Evolutionary conservation across 2,888 invertebrate species (phyloP), one percentile per base, ranked within the genome.

Genomic region (Keiferia lycopersicella): DNA sequence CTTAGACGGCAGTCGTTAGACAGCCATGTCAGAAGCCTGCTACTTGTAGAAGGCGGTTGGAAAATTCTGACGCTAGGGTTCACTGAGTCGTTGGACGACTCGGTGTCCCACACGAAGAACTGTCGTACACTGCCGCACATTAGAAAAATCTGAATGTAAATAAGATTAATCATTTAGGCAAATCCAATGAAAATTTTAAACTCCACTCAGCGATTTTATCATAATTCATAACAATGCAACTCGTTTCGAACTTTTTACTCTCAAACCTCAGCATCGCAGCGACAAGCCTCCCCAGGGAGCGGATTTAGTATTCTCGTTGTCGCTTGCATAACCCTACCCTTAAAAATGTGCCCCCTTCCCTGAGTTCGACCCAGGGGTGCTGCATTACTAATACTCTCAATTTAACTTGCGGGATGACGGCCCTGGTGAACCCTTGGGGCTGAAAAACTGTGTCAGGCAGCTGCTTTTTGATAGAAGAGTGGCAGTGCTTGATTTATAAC

Each of bases 371-470:
- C 64, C 64, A 60, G 67, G 65, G 53, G 61, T 66, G 1, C 58
- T 71, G 70, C 68, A 71, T 71, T 70, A 68, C 62, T 70, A 63
- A 71, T 67, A 48, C 63, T 66, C 65, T 65, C 70, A 72, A 72
- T 72, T 70, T 70, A 72, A 71, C 69, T 71, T 71, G 65, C 45
- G 65, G 61, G 66, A 69, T 70, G 69, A 67, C 58, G 64, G 63
- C 48, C 64, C n/a, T 45, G 26, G 45, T 3, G 11, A 60, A n/a
- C 30, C 22, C 26, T 18, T 18, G 60, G 60, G 26, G 11, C 2
- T 8, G 14, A 45, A 60, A 60, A 60, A 60, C 22, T 45, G 22
- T 60, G 18, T 60, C n/a, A 60, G 56, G 8, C 6, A 22, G n/a
- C 14, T 60, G 58, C 58, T 39, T 38, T 58, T 58, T 56, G 56